Evolutionary conservation across 2,888 invertebrate genomes (phyloP).

Genomic region (Dilophus febrilis): DNA sequence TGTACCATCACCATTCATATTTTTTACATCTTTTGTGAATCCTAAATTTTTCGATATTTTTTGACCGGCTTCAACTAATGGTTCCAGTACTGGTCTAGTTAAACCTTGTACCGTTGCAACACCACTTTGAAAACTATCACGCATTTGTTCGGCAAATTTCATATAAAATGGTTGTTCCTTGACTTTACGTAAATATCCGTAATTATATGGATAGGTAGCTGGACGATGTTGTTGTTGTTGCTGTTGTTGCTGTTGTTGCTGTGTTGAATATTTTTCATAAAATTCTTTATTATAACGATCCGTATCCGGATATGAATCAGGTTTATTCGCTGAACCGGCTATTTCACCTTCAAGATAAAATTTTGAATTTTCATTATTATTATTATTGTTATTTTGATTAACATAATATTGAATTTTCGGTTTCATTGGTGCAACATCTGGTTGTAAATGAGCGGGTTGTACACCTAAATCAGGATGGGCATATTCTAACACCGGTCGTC

Average conservation of each 20-base stretch:
- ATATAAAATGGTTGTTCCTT: constrained; percentile 52
- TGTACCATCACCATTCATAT: constrained; percentile 33
- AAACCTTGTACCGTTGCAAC: constrained; percentile 46
- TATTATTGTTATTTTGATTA: constrained; percentile 19
- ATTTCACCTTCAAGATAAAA: not conserved
- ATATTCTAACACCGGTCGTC: constrained; percentile 60
- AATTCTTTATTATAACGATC: constrained; percentile 32
- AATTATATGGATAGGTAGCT: constrained; percentile 40
- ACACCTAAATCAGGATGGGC: constrained; percentile 65
- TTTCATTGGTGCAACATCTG: constrained; percentile 24
- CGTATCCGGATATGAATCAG: constrained; percentile 29
- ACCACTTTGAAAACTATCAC: constrained; percentile 51
- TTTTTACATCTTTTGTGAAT: constrained; percentile 25
- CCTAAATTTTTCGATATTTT: constrained; percentile 65
- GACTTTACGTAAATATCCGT: constrained; percentile 39
- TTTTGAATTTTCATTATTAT: constrained; percentile 18
- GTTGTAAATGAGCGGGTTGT: constrained; percentile 48
- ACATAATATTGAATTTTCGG: constrained; percentile 14
- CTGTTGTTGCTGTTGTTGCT: constrained; percentile 10
- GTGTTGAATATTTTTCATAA: constrained; percentile 14
- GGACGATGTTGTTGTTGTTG: constrained; percentile 37
- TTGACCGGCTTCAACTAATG: constrained; percentile 59
- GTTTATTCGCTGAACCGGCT: constrained; percentile 11
- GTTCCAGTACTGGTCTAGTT: constrained; percentile 39
- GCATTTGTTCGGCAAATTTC: constrained; percentile 52